A percentile compares a stretch with the other conserved stretches of the same genome.
phyloP scores from a whole-genome alignment of 2,888 invertebrate species.

The Tenthredo mesomela region DNA sequence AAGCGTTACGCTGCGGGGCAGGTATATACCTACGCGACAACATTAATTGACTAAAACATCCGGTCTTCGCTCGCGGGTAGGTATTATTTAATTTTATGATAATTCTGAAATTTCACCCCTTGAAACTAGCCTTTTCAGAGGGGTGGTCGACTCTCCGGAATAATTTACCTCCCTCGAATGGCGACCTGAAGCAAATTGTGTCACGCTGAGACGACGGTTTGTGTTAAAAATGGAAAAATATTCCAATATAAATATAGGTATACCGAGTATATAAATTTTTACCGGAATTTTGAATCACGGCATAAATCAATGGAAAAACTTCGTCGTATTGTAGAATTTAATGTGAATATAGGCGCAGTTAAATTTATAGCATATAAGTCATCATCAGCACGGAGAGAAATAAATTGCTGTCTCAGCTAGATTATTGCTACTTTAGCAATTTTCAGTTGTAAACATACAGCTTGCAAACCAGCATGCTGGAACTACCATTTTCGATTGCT shows the following conservation, averaged over 20 bases:
- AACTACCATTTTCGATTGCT: too few species aligned
- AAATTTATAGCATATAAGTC: not conserved
- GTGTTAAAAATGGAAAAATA: slow-evolving; percentile 30
- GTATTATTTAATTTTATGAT: slow-evolving; percentile 33
- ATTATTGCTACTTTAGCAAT: too few species aligned
- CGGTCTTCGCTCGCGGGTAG: slow-evolving; percentile 15
- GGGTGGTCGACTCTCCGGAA: not conserved
- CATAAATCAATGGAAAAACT: slow-evolving; percentile 15
- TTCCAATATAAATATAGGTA: not conserved
- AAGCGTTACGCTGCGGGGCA: slow-evolving; percentile 29
- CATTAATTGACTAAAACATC: slow-evolving; percentile 33
- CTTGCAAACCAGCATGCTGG: too few species aligned
- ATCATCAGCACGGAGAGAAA: too few species aligned
- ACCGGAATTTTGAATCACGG: not conserved
- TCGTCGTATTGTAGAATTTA: not conserved
- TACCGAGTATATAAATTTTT: not conserved
- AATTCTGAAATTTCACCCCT: not conserved
- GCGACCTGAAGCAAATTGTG: slow-evolving; percentile 4
- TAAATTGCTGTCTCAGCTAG: too few species aligned
- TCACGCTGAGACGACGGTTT: slow-evolving; percentile 21
- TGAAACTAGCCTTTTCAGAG: slow-evolving; percentile 13
- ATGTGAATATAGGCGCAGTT: too few species aligned
- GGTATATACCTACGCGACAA: slow-evolving; percentile 28
- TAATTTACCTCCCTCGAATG: slow-evolving; percentile 15
- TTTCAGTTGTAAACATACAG: too few species aligned